phyloP scores from a whole-genome alignment of 2,888 invertebrate species.

The Phlogophora meticulosa region DNA sequence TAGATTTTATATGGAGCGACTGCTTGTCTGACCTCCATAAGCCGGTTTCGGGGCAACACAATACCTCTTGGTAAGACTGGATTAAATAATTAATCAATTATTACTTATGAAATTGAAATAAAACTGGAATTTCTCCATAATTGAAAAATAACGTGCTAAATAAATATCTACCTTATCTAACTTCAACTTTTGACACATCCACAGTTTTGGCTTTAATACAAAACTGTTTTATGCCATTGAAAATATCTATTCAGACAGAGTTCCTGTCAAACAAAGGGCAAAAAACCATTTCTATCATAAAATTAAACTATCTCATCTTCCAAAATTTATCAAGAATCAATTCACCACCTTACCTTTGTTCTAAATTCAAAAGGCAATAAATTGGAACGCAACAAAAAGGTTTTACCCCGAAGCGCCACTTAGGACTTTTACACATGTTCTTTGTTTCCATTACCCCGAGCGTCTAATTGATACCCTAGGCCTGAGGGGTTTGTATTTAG shows the following conservation, averaged over 20 bases:
- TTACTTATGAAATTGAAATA: no score
- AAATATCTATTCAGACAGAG: neutral
- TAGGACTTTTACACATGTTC: conserved; percentile 81
- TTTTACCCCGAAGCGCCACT: conserved; percentile 82
- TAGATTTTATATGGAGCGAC: no score
- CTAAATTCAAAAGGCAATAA: conserved; percentile 62
- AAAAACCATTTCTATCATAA: neutral
- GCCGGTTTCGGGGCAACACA: no score
- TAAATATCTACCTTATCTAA: no score
- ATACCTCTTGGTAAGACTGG: no score
- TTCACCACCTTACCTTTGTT: conserved; percentile 27
- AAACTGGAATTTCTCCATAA: no score
- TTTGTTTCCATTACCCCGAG: conserved; percentile 71
- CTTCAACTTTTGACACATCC: no score
- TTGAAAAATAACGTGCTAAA: no score
- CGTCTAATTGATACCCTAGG: conserved; percentile 81
- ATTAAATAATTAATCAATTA: no score
- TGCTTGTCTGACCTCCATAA: no score
- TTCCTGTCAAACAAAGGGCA: neutral
- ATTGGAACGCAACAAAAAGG: conserved; percentile 70
- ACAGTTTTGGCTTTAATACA: no score
- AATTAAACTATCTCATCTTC: neutral
- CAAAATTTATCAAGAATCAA: conserved; percentile 17
- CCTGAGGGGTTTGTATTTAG: conserved; percentile 78
- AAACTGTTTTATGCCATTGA: no score